phyloP scores from a whole-genome alignment of 2,888 invertebrate species.

The Oasisia sp. region DNA sequence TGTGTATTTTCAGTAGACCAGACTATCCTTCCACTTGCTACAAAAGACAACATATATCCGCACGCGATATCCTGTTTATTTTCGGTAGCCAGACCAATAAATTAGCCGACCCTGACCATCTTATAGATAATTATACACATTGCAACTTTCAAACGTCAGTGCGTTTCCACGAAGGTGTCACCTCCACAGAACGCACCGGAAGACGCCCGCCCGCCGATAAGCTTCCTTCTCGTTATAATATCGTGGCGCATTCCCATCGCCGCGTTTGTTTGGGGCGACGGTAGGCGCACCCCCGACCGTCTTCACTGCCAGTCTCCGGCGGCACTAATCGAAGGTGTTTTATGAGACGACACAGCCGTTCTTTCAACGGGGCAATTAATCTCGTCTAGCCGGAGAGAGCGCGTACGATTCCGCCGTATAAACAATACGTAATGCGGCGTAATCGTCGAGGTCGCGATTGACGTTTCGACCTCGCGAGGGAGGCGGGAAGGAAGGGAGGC shows the following conservation, averaged over 20 bases:
- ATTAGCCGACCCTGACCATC: not conserved
- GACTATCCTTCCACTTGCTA: not conserved
- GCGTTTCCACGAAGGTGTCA: not conserved
- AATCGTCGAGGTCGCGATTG: not conserved
- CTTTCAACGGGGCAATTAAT: not conserved
- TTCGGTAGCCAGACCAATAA: not conserved
- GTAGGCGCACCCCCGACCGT: not conserved
- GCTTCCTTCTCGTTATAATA: constrained; percentile 3
- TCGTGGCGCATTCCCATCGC: not conserved
- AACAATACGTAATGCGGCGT: not conserved
- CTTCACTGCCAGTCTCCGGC: not conserved
- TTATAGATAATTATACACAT: not conserved
- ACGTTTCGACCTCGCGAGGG: not conserved
- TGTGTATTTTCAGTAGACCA: not conserved
- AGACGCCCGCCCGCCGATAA: not conserved
- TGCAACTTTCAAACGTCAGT: not conserved
- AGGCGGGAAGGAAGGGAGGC: too few species aligned
- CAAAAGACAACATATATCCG: not conserved
- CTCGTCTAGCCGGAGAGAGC: not conserved
- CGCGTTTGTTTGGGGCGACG: constrained; percentile 9
- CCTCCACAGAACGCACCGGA: not conserved
- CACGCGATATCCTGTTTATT: not conserved
- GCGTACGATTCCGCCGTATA: constrained; percentile 13
- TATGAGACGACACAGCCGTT: not conserved
- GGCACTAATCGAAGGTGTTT: not conserved